Evolutionary conservation across 1,140 invertebrate species (phyloP), one percentile per base, ranked within the genome.

Genomic region (Campoletis sonorensis): DNA sequence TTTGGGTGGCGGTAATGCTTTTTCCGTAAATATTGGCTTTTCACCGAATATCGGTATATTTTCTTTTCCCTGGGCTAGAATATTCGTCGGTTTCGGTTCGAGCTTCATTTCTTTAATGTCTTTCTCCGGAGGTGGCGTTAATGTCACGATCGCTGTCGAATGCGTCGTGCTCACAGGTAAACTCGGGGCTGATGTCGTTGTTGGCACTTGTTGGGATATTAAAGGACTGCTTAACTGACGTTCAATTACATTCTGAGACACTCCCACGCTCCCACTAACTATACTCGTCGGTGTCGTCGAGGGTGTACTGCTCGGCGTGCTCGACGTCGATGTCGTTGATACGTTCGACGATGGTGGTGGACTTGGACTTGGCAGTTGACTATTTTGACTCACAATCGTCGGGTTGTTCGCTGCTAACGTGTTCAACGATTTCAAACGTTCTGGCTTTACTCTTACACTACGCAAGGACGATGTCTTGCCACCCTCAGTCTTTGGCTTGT

Each of bases 361-460:
- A 85, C 87, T 91, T 64, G 90, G 87, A 82, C 86, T 90, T 73
- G 89, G 88, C 79, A 88, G 86, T 86, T 87, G 89, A 79, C 30
- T 83, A 33, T 85, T 67, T 79, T 85, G 86, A 84, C 79, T 73
- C 83, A 82, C 58, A 83, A 83, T 54, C 68, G 85, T 86, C 79
- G 78, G 78, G 26, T 78, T 86, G 33, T 87, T 88, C 5, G 91
- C 89, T 70, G 91, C 91, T 82, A 91, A 91, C 37, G 91, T 90
- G 72, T 91, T 92, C 4, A 92, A 79, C 3, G 91, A 92, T 78
- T 92, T 92, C 11, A 92, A 78, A 0, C 94, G 90, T 87, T 95
- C 92, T 23, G 93, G 92, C 87, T 94, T 94, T 4, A 94, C 93
- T 75, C 94, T 90, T n/a, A 94, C 92, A 81, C 93, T 94, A 49